Evolutionary conservation across 1,140 invertebrate species (phyloP).

Genomic region (Trachymyrmex cornetzi): DNA sequence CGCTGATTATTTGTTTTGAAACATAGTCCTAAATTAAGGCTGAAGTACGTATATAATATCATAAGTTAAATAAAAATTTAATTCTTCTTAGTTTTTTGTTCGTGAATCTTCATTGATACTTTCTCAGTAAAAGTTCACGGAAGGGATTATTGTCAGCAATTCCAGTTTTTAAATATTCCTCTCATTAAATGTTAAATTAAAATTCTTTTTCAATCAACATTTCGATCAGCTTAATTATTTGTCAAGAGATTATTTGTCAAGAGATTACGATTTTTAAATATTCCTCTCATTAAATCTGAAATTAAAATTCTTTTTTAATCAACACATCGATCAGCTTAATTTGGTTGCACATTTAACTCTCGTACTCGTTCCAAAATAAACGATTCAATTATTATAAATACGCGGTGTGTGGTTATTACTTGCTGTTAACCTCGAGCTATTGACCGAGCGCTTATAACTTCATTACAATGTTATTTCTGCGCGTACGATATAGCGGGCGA

Average conservation of each 20-base stretch:
- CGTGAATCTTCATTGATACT: too few species aligned
- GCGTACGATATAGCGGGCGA: constrained; percentile 7
- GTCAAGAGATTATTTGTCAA: background rate
- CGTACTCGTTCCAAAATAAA: constrained; percentile 5
- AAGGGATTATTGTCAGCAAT: background rate
- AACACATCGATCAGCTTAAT: background rate
- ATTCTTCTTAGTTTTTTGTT: background rate
- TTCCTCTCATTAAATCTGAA: background rate
- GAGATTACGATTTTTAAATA: background rate
- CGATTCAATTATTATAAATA: background rate
- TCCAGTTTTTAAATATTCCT: background rate
- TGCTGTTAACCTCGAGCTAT: constrained; percentile 39
- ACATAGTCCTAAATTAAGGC: too few species aligned
- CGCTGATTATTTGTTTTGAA: too few species aligned
- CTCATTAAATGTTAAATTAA: background rate
- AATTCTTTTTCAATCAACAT: background rate
- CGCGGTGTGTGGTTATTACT: background rate
- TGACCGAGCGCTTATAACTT: constrained; percentile 44
- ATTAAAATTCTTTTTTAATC: constrained; percentile 12
- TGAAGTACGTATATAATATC: too few species aligned
- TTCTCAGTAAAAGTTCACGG: background rate
- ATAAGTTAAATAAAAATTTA: too few species aligned
- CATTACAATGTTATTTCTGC: constrained; percentile 17
- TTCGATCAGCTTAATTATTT: background rate
- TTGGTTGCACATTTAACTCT: background rate